A percentile compares a stretch with the other conserved stretches of the same genome.
Conservation (phyloP, 2,797 vertebrate genomes). For the Gadopsis bispinosus region DNA sequence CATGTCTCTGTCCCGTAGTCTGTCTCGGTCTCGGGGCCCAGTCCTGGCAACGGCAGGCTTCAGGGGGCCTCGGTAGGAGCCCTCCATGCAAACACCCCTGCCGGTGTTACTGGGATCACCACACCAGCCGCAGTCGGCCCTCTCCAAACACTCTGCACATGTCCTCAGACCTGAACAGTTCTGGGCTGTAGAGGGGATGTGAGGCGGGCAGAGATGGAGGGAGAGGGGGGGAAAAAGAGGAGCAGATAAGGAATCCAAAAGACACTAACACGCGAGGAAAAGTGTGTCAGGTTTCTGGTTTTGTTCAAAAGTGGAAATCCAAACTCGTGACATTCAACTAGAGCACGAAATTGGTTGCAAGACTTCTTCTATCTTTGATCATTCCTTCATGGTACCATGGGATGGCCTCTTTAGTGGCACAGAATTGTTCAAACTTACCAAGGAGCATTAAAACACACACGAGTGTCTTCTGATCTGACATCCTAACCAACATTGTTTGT, state of each 20-base stretch:
- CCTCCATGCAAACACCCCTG: constrained; percentile 89
- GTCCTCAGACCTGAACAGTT: constrained; percentile 94
- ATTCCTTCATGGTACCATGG: background rate
- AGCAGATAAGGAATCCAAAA: background rate
- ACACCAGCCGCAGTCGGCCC: constrained; percentile 94
- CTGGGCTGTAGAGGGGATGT: constrained; percentile 82
- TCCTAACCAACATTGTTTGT: background rate
- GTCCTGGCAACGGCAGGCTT: constrained; percentile 71
- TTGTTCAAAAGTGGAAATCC: background rate
- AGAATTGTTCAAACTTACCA: background rate
- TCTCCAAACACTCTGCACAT: constrained; percentile 90
- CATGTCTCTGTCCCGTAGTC: constrained; percentile 80
- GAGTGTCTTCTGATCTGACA: background rate
- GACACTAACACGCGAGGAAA: background rate
- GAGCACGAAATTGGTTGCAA: background rate
- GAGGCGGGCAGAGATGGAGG: background rate
- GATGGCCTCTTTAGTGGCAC: background rate
- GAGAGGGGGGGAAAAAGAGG: background rate
- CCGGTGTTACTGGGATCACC: constrained; percentile 93
- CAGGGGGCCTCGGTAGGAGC: constrained; percentile 91
- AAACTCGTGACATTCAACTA: too few species aligned
- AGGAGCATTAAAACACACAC: background rate
- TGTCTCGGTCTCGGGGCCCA: constrained; percentile 41
- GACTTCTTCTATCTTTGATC: background rate
- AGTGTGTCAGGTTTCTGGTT: background rate